Percentiles rank a stretch among this genome's conserved stretches.
These are phyloP conservation scores for Selene dorsalis DNA, from an alignment of 2,797 vertebrate species.

Conservation along the genomic window DNA sequence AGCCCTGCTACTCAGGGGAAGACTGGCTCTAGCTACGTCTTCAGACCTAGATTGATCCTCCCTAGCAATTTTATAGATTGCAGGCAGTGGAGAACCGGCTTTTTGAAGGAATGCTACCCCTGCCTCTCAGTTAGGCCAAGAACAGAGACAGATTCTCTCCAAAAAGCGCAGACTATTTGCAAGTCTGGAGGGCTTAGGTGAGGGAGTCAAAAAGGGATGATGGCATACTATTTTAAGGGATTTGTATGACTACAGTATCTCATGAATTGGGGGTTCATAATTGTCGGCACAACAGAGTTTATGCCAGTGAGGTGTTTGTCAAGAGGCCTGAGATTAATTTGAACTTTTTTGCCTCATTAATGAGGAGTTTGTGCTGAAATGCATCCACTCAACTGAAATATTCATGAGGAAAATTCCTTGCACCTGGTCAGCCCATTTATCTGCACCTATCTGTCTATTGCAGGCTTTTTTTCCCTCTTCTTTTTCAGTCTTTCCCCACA, in stretches of 20 bases:
- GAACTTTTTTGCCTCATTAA: constrained; percentile 35
- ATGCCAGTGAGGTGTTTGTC: constrained; percentile 10
- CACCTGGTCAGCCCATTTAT: constrained; percentile 45
- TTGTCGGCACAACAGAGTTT: constrained; percentile 4
- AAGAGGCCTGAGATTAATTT: constrained; percentile 31
- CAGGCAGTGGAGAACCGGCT: constrained; percentile 56
- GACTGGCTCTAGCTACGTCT: constrained; percentile 63
- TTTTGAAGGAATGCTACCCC: constrained; percentile 62
- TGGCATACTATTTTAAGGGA: constrained; percentile 17
- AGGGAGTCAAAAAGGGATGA: constrained; percentile 5
- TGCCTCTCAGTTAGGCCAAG: constrained; percentile 33
- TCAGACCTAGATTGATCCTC: constrained; percentile 77
- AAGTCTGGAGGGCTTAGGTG: constrained; percentile 21
- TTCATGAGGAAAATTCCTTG: constrained; percentile 24
- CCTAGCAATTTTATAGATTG: constrained; percentile 77
- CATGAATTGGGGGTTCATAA: constrained; percentile 27
- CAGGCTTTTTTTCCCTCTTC: constrained; percentile 14
- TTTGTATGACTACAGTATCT: not conserved
- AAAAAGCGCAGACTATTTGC: constrained; percentile 47
- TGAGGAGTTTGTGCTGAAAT: constrained; percentile 20
- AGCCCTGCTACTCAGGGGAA: constrained; percentile 62
- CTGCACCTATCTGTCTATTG: constrained; percentile 41
- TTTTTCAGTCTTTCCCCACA: constrained; percentile 13
- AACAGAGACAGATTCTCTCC: constrained; percentile 58
- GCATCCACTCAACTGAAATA: constrained; percentile 16